Conservation (phyloP, 2,113 vertebrate genomes). For the Bubalus kerabau region DNA sequence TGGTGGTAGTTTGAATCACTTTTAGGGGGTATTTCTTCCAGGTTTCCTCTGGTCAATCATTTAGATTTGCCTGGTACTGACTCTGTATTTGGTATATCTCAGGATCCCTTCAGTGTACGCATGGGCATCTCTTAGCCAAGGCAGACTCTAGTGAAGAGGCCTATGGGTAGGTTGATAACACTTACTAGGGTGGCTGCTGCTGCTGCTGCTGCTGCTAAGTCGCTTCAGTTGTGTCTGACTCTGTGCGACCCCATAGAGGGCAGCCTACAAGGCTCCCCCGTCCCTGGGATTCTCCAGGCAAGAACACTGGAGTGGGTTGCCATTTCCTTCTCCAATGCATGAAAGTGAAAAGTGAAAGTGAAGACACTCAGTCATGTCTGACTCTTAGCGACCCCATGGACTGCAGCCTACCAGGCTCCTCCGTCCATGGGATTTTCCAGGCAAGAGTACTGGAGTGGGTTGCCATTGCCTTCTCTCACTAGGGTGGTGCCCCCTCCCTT, state of each 20-base stretch:
- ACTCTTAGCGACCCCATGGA: no score
- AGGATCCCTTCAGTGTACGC: background rate
- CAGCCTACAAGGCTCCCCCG: no score
- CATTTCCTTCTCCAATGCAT: no score
- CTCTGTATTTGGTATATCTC: background rate
- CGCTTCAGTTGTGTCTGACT: fast-evolving
- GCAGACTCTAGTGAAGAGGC: background rate
- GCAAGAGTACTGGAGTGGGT: no score
- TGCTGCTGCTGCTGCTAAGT: no score
- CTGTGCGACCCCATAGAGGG: no score
- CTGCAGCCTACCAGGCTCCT: no score
- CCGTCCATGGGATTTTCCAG: no score
- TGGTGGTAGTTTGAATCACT: background rate
- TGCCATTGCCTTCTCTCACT: background rate
- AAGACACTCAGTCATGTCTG: fast-evolving
- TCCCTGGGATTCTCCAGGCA: no score
- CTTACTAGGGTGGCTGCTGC: background rate
- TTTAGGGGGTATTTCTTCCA: background rate
- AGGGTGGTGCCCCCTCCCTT: background rate
- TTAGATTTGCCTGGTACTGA: background rate
- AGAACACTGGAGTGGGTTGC: no score
- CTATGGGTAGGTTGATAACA: background rate
- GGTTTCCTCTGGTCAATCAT: background rate
- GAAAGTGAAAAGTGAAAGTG: no score
- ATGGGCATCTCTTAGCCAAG: background rate